These are phyloP conservation scores for Serranus cabrilla DNA, from an alignment of 2,797 vertebrate genomes.

Conservation along the genomic window DNA sequence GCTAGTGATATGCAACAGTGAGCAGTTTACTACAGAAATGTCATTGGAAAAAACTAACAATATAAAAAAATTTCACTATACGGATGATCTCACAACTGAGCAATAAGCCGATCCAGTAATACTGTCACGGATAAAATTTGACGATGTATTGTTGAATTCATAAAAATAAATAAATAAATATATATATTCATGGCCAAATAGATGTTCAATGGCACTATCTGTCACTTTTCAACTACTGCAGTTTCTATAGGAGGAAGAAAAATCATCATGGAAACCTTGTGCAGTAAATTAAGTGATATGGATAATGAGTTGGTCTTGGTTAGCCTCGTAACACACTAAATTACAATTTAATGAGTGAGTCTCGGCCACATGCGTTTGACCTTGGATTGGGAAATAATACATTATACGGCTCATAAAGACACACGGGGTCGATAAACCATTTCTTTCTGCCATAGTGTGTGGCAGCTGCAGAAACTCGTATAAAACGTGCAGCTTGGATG, in stretches of 20 bases:
- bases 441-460: neutral
- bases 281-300: conserved; percentile 25
- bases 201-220: neutral
- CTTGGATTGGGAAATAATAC: conserved; percentile 26
- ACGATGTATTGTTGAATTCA: too few relatives aligned
- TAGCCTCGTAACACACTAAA: conserved; percentile 21
- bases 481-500: neutral
- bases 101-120: too few relatives aligned
- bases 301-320: conserved; percentile 40
- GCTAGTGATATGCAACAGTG: too few relatives aligned
- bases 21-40: too few relatives aligned
- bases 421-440: conserved; percentile 1
- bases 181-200: too few relatives aligned
- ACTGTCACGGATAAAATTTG: too few relatives aligned
- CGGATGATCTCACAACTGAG: too few relatives aligned
- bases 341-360: conserved; percentile 43
- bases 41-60: too few relatives aligned
- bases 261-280: neutral
- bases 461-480: neutral
- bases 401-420: conserved; percentile 29
- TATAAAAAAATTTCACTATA: too few relatives aligned
- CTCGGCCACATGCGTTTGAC: conserved; percentile 15
- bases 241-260: neutral
- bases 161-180: too few relatives aligned
- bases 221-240: neutral